A percentile compares a stretch with the other conserved stretches of the same genome.
Conservation (phyloP, 2,113 vertebrate genomes). For the Limnothrissa miodon region DNA sequence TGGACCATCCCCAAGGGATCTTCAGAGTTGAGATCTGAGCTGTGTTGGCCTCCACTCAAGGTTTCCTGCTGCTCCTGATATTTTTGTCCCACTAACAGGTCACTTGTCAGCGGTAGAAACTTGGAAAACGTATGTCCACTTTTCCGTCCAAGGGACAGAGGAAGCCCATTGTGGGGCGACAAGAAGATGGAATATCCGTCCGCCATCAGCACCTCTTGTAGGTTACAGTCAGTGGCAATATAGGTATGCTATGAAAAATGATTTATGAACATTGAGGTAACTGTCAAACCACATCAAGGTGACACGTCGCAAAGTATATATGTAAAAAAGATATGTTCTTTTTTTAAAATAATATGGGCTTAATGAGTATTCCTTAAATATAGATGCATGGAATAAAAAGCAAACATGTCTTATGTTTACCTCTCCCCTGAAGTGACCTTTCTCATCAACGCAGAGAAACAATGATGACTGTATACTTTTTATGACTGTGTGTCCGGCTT, state of each 20-base stretch:
- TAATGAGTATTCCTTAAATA: too few relatives aligned
- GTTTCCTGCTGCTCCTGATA: slow-evolving; percentile 21
- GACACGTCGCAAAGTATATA: too few relatives aligned
- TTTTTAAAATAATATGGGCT: too few relatives aligned
- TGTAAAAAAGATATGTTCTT: too few relatives aligned
- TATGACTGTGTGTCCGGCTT: slow-evolving; percentile 60
- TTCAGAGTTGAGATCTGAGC: slow-evolving; percentile 35
- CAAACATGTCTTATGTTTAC: slow-evolving; percentile 27
- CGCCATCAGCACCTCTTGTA: slow-evolving; percentile 65
- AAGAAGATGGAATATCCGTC: slow-evolving; percentile 69
- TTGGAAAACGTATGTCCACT: slow-evolving; percentile 54
- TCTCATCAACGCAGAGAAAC: slow-evolving; percentile 65
- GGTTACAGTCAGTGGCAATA: slow-evolving; percentile 63
- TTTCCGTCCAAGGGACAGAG: slow-evolving; percentile 59
- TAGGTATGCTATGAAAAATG: slow-evolving; percentile 50
- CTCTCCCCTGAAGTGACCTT: slow-evolving; percentile 64
- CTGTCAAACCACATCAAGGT: not conserved
- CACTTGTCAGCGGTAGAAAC: slow-evolving; percentile 63
- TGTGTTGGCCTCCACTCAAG: not conserved
- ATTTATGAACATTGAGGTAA: not conserved
- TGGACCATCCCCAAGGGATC: slow-evolving; percentile 38
- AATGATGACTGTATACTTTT: slow-evolving; percentile 56
- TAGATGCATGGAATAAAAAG: too few relatives aligned
- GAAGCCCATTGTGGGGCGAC: slow-evolving; percentile 54
- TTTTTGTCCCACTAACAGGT: slow-evolving; percentile 16